Evolutionary conservation across 2,797 vertebrate genomes (phyloP).

Genomic region (Chelon auratus): DNA sequence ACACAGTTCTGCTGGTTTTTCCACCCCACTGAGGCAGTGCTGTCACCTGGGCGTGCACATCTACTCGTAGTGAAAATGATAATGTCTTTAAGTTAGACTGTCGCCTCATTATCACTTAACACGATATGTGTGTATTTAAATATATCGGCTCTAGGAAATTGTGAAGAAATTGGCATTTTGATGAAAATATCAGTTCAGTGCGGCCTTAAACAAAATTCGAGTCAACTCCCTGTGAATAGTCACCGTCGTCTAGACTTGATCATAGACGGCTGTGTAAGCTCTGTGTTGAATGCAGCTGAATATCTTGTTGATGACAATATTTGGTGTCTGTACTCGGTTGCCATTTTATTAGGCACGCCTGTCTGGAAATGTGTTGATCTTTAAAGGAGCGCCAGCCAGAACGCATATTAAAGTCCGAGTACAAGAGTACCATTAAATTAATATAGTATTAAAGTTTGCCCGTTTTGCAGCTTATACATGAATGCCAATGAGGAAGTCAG

Average conservation of each 20-base stretch:
- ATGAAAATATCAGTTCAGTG: background rate
- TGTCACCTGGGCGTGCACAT: too few relatives aligned
- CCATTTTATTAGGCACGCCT: background rate
- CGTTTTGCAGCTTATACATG: background rate
- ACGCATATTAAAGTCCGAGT: too few relatives aligned
- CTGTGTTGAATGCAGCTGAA: background rate
- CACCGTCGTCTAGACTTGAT: background rate
- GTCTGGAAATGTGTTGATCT: background rate
- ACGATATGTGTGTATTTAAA: too few relatives aligned
- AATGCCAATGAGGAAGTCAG: background rate
- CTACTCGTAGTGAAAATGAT: too few relatives aligned
- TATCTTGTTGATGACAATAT: background rate
- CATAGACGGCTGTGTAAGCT: background rate
- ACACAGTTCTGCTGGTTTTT: constrained; percentile 15
- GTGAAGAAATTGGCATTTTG: background rate
- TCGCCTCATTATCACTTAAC: too few relatives aligned
- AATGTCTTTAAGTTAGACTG: too few relatives aligned
- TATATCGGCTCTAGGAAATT: too few relatives aligned
- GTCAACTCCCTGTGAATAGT: background rate
- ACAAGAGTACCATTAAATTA: background rate
- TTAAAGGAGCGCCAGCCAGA: too few relatives aligned
- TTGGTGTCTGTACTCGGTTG: background rate
- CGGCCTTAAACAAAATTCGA: background rate
- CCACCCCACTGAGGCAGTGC: background rate
- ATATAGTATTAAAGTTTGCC: too few relatives aligned